Percentiles rank a stretch among this genome's conserved stretches.
Conservation (phyloP, 2,888 invertebrate genomes). For the Lycia hirtaria region DNA sequence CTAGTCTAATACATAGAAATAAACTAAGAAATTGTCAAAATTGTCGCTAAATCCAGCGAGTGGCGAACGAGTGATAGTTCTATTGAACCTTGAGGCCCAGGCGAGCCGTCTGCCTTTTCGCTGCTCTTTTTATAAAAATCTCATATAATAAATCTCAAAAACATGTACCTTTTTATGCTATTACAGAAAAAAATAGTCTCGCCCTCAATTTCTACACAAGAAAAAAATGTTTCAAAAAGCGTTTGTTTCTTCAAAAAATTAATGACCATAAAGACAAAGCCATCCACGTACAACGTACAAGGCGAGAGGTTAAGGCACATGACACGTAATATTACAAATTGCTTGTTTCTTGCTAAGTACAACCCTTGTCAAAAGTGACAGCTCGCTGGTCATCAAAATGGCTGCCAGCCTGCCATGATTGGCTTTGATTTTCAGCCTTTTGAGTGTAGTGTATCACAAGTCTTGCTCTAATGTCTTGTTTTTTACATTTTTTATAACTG, state of each 20-base stretch:
- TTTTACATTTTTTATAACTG: too few species aligned
- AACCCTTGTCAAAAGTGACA: slow-evolving; percentile 30
- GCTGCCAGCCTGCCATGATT: slow-evolving; percentile 15
- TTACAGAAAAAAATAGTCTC: neutral
- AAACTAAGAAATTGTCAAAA: too few species aligned
- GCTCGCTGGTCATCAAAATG: slow-evolving; percentile 28
- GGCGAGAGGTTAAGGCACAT: slow-evolving; percentile 21
- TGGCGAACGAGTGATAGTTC: too few species aligned
- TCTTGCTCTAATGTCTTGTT: too few species aligned
- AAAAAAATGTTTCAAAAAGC: neutral
- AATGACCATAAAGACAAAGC: slow-evolving; percentile 17
- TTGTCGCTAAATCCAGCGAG: too few species aligned
- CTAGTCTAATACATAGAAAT: too few species aligned
- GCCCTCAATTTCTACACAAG: neutral
- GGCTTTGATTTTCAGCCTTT: slow-evolving; percentile 17
- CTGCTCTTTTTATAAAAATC: too few species aligned
- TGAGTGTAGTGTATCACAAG: neutral
- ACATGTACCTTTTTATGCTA: too few species aligned
- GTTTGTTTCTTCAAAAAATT: slow-evolving; percentile 8
- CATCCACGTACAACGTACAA: slow-evolving; percentile 10
- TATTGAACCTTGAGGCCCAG: too few species aligned
- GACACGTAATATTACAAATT: slow-evolving; percentile 30
- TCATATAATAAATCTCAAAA: too few species aligned
- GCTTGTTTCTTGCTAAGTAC: slow-evolving; percentile 17
- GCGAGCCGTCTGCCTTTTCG: too few species aligned